These are phyloP conservation scores for Thereva nobilitata DNA, from an alignment of 2,888 invertebrate genomes.

Conservation along the genomic window DNA sequence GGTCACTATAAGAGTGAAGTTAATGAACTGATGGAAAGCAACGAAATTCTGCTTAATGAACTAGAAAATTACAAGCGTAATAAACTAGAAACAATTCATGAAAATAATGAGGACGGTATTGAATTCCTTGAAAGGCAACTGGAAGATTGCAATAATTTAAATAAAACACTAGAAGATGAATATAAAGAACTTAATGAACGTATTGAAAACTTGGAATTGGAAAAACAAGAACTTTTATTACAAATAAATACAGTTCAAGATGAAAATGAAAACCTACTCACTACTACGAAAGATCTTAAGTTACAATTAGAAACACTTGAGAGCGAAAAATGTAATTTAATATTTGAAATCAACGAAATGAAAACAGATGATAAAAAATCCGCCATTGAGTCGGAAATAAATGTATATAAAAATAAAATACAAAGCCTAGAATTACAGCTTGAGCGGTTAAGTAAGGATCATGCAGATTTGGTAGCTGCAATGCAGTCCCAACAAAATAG, in stretches of 20 bases:
- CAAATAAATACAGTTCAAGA: conserved; percentile 49
- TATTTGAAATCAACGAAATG: conserved; percentile 50
- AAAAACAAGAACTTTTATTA: conserved; percentile 47
- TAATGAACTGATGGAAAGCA: conserved; percentile 71
- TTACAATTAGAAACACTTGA: conserved; percentile 49
- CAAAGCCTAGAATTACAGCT: conserved; percentile 47
- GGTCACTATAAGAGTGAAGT: conserved; percentile 64
- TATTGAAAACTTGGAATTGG: conserved; percentile 56
- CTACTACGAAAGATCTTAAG: conserved; percentile 50
- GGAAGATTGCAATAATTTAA: conserved; percentile 65
- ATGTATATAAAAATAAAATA: conserved; percentile 45
- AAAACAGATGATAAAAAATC: conserved; percentile 46
- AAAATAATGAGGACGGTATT: conserved; percentile 72
- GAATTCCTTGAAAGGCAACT: conserved; percentile 67
- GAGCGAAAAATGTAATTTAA: conserved; percentile 49
- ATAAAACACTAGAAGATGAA: conserved; percentile 65
- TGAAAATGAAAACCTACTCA: conserved; percentile 48
- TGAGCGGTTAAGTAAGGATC: conserved; percentile 48
- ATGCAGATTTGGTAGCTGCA: conserved; percentile 47
- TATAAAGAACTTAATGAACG: conserved; percentile 64
- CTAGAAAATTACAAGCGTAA: conserved; percentile 64
- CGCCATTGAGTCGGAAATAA: conserved; percentile 43
- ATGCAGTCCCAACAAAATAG: conserved; percentile 47
- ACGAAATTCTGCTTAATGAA: conserved; percentile 70
- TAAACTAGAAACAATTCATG: conserved; percentile 71